These are phyloP conservation scores for Holothuria glaberrima DNA, from an alignment of 35 echinoderm and acorn worm species.

Conservation along the genomic window DNA sequence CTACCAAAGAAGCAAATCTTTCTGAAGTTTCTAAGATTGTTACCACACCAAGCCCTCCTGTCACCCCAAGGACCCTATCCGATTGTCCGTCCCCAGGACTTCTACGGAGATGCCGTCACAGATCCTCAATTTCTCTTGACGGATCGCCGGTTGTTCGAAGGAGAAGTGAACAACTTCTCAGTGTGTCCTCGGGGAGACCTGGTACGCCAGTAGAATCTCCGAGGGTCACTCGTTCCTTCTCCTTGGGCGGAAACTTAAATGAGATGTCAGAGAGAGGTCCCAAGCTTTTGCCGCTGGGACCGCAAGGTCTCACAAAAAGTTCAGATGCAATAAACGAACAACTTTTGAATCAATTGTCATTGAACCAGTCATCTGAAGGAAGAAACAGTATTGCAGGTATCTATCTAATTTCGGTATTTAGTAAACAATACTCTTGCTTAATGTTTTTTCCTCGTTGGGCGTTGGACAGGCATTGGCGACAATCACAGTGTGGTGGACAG, in stretches of 20 bases:
- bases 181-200: not conserved
- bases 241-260: not conserved
- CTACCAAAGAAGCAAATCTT: not conserved
- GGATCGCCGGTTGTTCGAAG: constrained; percentile 20
- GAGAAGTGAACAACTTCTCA: not conserved
- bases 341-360: no score
- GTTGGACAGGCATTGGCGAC: no score
- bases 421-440: no score
- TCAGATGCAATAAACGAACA: no score
- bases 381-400: no score
- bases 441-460: no score
- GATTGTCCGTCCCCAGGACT: constrained; percentile 1
- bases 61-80: not conserved
- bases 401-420: no score
- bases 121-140: constrained; percentile 13
- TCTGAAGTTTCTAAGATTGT: not conserved
- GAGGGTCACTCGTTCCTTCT: not conserved
- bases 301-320: not conserved
- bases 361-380: no score
- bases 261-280: not conserved
- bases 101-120: not conserved
- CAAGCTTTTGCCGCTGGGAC: not conserved
- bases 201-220: not conserved
- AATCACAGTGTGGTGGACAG: no score
- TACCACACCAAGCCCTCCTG: constrained; percentile 16